Evolutionary conservation across 2,888 invertebrate species (phyloP), one percentile per base, ranked within the genome.

Genomic region (Acanthosepion lycidas): DNA sequence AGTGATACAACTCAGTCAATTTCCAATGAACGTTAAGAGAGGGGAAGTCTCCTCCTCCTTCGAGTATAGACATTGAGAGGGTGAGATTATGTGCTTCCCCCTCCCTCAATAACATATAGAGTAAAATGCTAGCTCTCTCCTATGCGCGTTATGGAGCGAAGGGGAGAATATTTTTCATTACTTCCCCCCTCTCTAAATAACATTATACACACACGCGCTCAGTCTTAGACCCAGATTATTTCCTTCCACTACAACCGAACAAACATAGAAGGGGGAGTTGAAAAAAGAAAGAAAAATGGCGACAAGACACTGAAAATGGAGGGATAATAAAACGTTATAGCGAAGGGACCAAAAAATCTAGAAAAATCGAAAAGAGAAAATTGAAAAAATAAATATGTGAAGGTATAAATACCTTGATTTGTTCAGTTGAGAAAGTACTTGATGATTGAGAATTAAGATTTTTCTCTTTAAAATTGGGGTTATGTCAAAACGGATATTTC

Each of bases 301-400:
- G 78, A 78, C 78, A 78, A 78, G 78, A 78, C 6, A 78, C 18
- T 78, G 78, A n/a, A 78, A 78, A 78, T 78, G 78, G 78, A 78
- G 78, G 78, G 78, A 78, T 78, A 78, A n/a, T 78, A 78, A 78
- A 78, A 78, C 78, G n/a, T 78, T n/a, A 78, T 78, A n/a, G n/a
- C 12, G 78, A 78, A 78, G 78, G 78, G n/a, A 15, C n/a, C n/a
- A 78, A n/a, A 8, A 78, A 78, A 78, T 78, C n/a, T 15, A 78
- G n/a, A 78, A 78, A 78, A 78, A 78, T 78, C 33, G 78, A 78
- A 78, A 78, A 23, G 59, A 59, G 59, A 23, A 23, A 78, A 33
- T 15, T n/a, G 3, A 33, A 28, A 42, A 78, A 78, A 33, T 33
- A 78, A n/a, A 78, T 12, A 12, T 78, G 15, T 78, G 2, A 5